A percentile compares a stretch with the other conserved stretches of the same genome.
Conservation (phyloP, 2,113 vertebrate genomes). For the Actinemys pallida region DNA sequence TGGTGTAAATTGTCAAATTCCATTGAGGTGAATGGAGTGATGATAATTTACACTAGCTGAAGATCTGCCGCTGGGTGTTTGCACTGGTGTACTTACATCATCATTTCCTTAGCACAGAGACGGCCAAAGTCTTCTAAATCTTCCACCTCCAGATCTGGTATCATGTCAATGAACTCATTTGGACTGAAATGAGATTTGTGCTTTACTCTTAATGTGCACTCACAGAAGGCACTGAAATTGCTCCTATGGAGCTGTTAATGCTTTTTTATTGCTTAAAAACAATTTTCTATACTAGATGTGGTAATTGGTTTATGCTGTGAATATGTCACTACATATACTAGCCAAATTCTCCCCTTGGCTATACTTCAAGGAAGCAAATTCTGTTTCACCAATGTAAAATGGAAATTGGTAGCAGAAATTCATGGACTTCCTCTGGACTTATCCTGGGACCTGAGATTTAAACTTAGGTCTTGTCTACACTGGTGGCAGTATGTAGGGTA, state of each 20-base stretch:
- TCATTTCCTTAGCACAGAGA: conserved; percentile 1
- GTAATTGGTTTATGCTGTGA: conserved; percentile 58
- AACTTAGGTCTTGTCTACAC: neutral
- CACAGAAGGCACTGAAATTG: conserved; percentile 69
- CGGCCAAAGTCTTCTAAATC: neutral
- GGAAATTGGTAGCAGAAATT: neutral
- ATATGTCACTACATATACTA: neutral
- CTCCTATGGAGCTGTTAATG: conserved; percentile 73
- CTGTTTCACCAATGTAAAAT: accelerated
- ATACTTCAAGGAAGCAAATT: neutral
- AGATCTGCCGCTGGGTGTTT: neutral
- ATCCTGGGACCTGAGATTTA: neutral
- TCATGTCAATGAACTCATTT: conserved; percentile 35
- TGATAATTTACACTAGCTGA: neutral
- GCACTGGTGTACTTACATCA: neutral
- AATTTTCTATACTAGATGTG: neutral
- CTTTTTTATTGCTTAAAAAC: conserved; percentile 42
- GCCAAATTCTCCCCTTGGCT: neutral
- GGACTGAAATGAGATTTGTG: conserved; percentile 31
- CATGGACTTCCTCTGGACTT: neutral
- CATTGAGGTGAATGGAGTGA: neutral
- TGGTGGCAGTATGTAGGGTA: neutral
- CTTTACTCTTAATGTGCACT: conserved; percentile 66
- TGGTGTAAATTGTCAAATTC: neutral
- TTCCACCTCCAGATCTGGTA: conserved; percentile 46